Evolutionary conservation across 2,113 vertebrate species (phyloP), one percentile per base, ranked within the genome.

Genomic region (Hydropotes inermis): DNA sequence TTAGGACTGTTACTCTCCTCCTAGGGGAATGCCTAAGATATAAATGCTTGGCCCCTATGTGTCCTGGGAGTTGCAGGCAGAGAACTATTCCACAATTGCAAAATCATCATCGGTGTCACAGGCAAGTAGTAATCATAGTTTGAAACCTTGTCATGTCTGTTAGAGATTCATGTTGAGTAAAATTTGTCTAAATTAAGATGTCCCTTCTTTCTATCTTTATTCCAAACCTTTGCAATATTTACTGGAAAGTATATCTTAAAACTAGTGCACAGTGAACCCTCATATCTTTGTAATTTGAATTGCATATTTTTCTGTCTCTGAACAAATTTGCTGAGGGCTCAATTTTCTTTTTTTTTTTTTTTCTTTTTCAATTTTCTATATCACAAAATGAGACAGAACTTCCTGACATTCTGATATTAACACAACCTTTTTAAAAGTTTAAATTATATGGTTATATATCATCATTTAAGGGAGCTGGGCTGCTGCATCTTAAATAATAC

Each of bases 81-180:
- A 97, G 28, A 97, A 87, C 74, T 97, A 47, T 91, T 96, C 85
- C 95, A 86, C 93, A 97, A 1, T 86, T 96, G 86, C 86, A 96
- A 93, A 95, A 88, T 97, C 93, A 82, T 82, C 36, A 82, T 82
- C 36, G 9, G 13, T 97, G 7, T 94, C 84, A 61, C 82, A 95
- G 97, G 91, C 91, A 95, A 87, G 93, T 98, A 94, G 96, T 84
- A 96, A 58, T 97, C n/a, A 85, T 88, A 85, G 93, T 82, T 87
- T 95, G 93, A 93, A 97, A 95, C 39, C 81, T 64, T 97, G 84
- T 96, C 85, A 25, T 95, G 60, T 97, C 91, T 96, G 1, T 92
- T 94, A 94, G 96, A 95, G 84, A 91, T 85, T 90, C 36, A 70
- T 96, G 90, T 97, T 97, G 54, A 60, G 23, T 98, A 96, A 76